phyloP scores from a whole-genome alignment of 2,888 invertebrate species.

The Zonitis immaculata region DNA sequence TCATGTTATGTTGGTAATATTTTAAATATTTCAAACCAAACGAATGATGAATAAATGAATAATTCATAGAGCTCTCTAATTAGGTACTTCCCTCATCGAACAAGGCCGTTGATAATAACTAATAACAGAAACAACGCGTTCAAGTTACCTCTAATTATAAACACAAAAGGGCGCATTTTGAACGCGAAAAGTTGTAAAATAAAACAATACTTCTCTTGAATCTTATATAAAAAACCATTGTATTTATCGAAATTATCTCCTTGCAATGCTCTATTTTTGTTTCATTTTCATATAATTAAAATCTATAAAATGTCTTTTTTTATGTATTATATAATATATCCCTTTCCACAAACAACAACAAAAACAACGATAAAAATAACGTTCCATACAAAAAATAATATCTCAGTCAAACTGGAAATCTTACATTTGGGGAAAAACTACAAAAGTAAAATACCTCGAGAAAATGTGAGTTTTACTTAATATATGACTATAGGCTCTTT shows the following conservation, averaged over 20 bases:
- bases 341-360: not conserved
- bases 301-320: not conserved
- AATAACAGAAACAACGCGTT: slow-evolving; percentile 15
- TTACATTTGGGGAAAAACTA: not conserved
- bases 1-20: slow-evolving; percentile 5
- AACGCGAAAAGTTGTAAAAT: slow-evolving; percentile 9
- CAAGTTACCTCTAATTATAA: slow-evolving; percentile 18
- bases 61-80: slow-evolving; percentile 15
- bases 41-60: slow-evolving; percentile 17
- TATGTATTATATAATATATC: not conserved
- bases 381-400: not conserved
- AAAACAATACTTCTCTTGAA: not conserved
- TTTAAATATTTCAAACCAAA: slow-evolving; percentile 18
- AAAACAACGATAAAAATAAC: not conserved
- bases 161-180: slow-evolving; percentile 9
- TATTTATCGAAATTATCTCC: not conserved
- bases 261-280: not conserved
- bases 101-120: slow-evolving; percentile 11
- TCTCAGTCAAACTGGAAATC: not conserved
- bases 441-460: not conserved
- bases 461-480: not conserved
- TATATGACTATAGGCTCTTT: not conserved
- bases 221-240: not conserved
- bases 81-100: slow-evolving; percentile 14
- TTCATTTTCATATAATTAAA: not conserved